Percentiles rank a stretch among this genome's conserved stretches.
Evolutionary conservation across 2,797 vertebrate species (phyloP).

Genomic region (Propithecus deckenii): DNA sequence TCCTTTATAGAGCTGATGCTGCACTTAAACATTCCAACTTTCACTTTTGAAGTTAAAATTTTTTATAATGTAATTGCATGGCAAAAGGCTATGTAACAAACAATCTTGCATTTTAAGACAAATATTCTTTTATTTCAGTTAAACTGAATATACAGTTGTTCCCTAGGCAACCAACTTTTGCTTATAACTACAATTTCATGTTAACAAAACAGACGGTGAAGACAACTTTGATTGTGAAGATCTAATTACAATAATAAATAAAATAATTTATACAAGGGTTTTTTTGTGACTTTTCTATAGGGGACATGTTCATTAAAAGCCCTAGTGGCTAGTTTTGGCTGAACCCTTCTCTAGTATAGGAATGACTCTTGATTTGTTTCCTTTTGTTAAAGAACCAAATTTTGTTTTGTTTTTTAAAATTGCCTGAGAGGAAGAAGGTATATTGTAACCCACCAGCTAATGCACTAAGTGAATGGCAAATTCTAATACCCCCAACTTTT

Average conservation of each 20-base stretch:
- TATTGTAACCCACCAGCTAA: conserved; percentile 50
- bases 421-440: conserved; percentile 68
- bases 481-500: conserved; percentile 20
- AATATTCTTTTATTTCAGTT: conserved; percentile 88
- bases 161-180: conserved; percentile 87
- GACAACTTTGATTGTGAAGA: conserved; percentile 86
- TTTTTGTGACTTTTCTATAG: conserved; percentile 75
- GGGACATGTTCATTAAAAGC: conserved; percentile 70
- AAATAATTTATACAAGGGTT: conserved; percentile 88
- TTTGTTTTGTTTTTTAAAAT: conserved; percentile 60
- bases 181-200: conserved; percentile 86
- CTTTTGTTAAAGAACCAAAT: conserved; percentile 67
- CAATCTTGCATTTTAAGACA: conserved; percentile 86
- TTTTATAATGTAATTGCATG: conserved; percentile 84
- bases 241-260: conserved; percentile 91
- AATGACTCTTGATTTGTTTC: conserved; percentile 77
- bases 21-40: conserved; percentile 86
- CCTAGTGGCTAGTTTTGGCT: conserved; percentile 72
- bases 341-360: conserved; percentile 61
- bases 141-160: conserved; percentile 88
- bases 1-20: conserved; percentile 81
- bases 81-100: conserved; percentile 81
- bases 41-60: conserved; percentile 83
- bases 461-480: conserved; percentile 60
- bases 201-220: conserved; percentile 87